Conservation (phyloP, 2,797 vertebrate genomes). For the Eulemur coronatus region DNA sequence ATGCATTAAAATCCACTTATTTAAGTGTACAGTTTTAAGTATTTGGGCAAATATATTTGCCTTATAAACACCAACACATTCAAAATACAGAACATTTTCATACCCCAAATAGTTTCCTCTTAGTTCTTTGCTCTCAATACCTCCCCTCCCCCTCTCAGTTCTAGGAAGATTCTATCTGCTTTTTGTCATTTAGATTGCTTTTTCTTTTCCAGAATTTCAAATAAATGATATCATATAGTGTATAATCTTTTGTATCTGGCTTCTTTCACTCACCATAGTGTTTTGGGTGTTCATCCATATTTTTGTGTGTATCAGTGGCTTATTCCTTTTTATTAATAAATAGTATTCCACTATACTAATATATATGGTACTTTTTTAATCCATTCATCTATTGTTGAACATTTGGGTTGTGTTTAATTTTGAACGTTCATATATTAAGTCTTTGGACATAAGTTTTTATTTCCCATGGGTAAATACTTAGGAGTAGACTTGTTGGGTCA, state of each 20-base stretch:
- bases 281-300: neutral
- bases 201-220: constrained; percentile 3
- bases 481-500: neutral
- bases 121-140: neutral
- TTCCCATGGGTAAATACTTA: neutral
- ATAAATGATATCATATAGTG: neutral
- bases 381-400: neutral
- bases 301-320: neutral
- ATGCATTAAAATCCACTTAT: neutral
- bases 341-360: neutral
- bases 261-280: neutral
- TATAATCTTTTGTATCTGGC: neutral
- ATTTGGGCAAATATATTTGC: neutral
- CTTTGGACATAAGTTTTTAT: neutral
- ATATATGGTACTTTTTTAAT: neutral
- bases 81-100: neutral
- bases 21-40: neutral
- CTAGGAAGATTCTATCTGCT: neutral
- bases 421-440: neutral
- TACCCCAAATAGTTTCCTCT: neutral
- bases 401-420: neutral
- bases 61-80: neutral
- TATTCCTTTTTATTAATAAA: neutral
- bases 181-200: neutral
- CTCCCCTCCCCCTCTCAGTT: neutral